Base-by-base conservation (phyloP, 2,797 vertebrate genomes). In the Enteromius trimaculatus region DNA sequence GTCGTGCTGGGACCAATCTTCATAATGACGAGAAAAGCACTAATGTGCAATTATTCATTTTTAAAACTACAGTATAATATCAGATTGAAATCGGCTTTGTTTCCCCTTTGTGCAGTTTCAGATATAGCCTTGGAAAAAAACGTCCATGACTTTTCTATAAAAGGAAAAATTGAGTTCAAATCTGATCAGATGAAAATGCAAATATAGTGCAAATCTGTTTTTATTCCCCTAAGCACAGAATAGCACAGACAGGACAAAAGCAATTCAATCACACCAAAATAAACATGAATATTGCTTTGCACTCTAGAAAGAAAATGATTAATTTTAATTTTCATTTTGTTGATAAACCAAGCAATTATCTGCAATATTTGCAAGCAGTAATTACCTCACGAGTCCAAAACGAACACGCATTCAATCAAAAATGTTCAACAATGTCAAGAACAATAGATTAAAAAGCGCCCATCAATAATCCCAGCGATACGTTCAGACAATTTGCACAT, bases 11-110 rank as follows among this genome's bases (percentile, higher is more conserved):
- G 37, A 86, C 14, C 19, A 42, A 72, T 82, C 17, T 72, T 70
- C 34, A 49, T 37, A 39, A 64, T 62, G 47, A 78, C 5, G 17
- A 39, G 6, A 58, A 49, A 49, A 60, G 26, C 23, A 34, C 39
- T 77, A 77, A 78, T 23, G 47, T 72, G 23, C 58, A 66, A 58
- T 66, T 79, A 47, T 74, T 69, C 5, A 34, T 42, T 71, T 64
- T 71, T 68, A 71, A 69, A 77, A 19, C 37, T 70, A 77, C 21
- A 29, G 21, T 17, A 21, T 51, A 65, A 47, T n/a, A 53, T 65
- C 60, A 62, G 21, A 65, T 62, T 62, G 8, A 81, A 74, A 74
- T 21, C 21, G 9, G 11, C 53, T 58, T 23, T 0, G 11, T 3
- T 60, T 44, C 42, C 74, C 58, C 13, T 53, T 65, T 42, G 55